Conservation (phyloP, 2,888 invertebrate species). For the Marronus borbonicus region DNA sequence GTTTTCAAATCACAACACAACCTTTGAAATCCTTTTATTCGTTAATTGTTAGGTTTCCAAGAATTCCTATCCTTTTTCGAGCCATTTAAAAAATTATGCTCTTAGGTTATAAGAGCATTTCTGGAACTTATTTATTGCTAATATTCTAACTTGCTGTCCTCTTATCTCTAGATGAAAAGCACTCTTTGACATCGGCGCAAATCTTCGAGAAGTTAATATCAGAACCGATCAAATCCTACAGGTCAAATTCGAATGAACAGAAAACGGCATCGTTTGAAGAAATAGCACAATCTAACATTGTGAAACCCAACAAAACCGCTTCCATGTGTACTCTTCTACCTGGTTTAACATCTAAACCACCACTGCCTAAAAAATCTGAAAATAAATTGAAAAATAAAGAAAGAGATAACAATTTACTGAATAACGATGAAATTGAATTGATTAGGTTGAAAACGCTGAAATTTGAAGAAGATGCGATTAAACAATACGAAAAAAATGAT, state of each 20-base stretch:
- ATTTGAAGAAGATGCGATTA: constrained; percentile 46
- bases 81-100: too few species aligned
- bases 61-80: too few species aligned
- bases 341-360: constrained; percentile 67
- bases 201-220: constrained; percentile 64
- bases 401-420: constrained; percentile 20
- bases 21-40: too few species aligned
- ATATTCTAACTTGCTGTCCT: too few species aligned
- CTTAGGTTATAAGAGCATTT: too few species aligned
- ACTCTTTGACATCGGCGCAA: constrained; percentile 61
- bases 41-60: too few species aligned
- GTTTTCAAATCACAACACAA: too few species aligned
- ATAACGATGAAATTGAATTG: constrained; percentile 46
- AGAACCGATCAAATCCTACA: constrained; percentile 64
- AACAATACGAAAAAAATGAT: constrained; percentile 16
- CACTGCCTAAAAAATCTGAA: constrained; percentile 64
- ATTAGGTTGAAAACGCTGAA: constrained; percentile 45
- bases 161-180: constrained; percentile 58
- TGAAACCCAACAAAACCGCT: not conserved
- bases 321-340: constrained; percentile 59
- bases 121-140: too few species aligned
- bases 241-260: constrained; percentile 36
- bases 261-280: constrained; percentile 9
- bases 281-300: not conserved
- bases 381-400: constrained; percentile 20